Base-by-base conservation (phyloP, 2,888 invertebrate species). In the Acrobasis repandana region DNA sequence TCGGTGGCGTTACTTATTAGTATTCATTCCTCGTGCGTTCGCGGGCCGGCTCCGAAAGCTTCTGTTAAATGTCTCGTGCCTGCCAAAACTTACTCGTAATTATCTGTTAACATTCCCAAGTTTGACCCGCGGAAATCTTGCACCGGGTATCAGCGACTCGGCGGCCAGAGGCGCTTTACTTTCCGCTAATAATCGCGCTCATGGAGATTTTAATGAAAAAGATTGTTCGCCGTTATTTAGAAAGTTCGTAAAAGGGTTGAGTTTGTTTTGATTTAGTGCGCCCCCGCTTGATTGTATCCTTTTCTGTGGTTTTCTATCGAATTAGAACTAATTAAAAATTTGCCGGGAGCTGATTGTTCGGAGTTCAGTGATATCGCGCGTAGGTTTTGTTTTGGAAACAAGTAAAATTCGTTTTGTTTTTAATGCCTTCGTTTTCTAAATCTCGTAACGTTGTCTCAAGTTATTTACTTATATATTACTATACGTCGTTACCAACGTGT, bases 61-160 rank as follows among this genome's bases (percentile, higher is more conserved):
- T 90, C 91, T 90, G 92, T 90, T 92, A 92, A 92, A 92, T 91
- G 90, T 92, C 91, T 90, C 90, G 88, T 88, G 88, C 88, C 86
- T 83, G 88, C 86, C 86, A 83, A 90, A 90, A 90, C 90, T 91
- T 90, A 82, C 82, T 81, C 83, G 86, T 91, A 91, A 92, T 92
- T 91, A 92, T 92, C 91, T 92, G 92, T 91, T 91, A 91, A 92
- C 90, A 92, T 90, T 89, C 84, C 86, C 83, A 92, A 91, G 88
- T 91, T 90, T 90, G 90, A 90, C 90, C 90, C 88, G 88, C 84
- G 86, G 79, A 88, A 88, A 90, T 89, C 90, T 89, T 84, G 70
- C 74, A 84, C 78, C 83, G 77, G 79, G 77, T 87, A 82, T 81
- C 82, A 78, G 71, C 73, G 75, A 67, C 76, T 74, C 74, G 79